Base-by-base conservation (phyloP, 2,888 invertebrate genomes). In the Eurytoma adleriae region DNA sequence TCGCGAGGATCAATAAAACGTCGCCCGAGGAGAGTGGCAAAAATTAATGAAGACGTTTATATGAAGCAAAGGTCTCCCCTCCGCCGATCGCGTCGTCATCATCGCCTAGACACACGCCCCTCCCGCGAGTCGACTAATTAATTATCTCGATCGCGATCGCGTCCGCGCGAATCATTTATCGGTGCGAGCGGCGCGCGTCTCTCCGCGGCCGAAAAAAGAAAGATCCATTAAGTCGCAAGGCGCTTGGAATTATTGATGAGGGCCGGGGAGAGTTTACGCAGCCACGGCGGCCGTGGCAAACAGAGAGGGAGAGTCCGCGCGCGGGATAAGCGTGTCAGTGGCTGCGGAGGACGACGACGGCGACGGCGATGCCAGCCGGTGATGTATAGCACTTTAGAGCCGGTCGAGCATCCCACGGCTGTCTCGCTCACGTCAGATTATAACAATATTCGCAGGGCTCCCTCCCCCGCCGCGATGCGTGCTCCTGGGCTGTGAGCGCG, bases 361-460 rank as follows among this genome's bases (percentile, higher is more conserved):
- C 76, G 82, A 83, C 83, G 83, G 82, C 83, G 61, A 48, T 81
- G 80, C 82, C 75, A 70, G 61, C 81, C 80, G 78, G 83, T 84
- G 85, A 84, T 85, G 83, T 84, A 84, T 83, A 82, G 83, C 75
- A 82, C 81, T 80, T 83, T 83, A 73, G 77, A 82, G 79, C 82
- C 84, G 84, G 83, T 86, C 84, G 79, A 67, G 73, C 71, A 75
- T 78, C 78, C 80, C 82, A 78, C 82, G 82, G 77, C 83, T 84
- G 85, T 85, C 85, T 83, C 83, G 79, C 82, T 71, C 77, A 83
- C 74, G 86, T 85, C 84, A 80, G 85, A 86, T 86, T 86, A 86
- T 83, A 82, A 83, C 82, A 83, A 83, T 82, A 78, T 81, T 81
- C 76, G 71, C 62, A 79, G 80, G 24, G 79, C 77, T 80, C 80